Percentiles rank a stretch among this genome's conserved stretches.
phyloP scores from a whole-genome alignment of 2,113 vertebrate genomes.

The Archilochus colubris region DNA sequence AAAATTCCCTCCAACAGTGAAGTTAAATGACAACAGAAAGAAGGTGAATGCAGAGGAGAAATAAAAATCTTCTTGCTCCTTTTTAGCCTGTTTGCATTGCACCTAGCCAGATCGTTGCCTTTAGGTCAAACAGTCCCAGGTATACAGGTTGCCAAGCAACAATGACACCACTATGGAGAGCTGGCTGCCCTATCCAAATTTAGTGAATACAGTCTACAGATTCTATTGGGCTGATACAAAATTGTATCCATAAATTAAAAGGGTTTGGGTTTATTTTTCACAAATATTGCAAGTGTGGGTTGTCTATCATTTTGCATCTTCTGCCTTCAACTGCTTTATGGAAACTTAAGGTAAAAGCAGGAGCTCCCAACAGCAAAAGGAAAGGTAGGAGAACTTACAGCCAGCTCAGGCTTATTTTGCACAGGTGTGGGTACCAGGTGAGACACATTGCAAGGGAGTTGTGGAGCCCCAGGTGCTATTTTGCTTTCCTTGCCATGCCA shows the following conservation, averaged over 20 bases:
- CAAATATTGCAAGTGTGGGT: accelerated
- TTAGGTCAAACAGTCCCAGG: not conserved
- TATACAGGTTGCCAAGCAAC: not conserved
- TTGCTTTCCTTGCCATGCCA: accelerated
- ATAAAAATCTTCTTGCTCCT: not conserved
- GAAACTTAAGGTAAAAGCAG: not conserved
- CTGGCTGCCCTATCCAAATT: not conserved
- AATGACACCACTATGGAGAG: not conserved
- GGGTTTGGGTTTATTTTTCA: accelerated
- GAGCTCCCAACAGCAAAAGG: not conserved
- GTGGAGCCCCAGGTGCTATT: accelerated
- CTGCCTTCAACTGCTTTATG: not conserved
- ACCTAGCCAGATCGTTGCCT: accelerated
- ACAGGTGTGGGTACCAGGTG: accelerated
- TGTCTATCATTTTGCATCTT: not conserved
- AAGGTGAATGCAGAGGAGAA: not conserved
- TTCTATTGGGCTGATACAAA: not conserved
- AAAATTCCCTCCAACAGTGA: not conserved
- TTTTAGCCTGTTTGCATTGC: not conserved
- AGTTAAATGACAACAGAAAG: not conserved
- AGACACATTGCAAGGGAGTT: accelerated
- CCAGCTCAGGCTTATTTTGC: not conserved
- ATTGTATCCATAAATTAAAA: not conserved
- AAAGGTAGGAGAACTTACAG: not conserved
- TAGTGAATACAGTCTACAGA: not conserved